Evolutionary conservation across 2,113 vertebrate genomes (phyloP).

Genomic region (Fulmarus glacialis): DNA sequence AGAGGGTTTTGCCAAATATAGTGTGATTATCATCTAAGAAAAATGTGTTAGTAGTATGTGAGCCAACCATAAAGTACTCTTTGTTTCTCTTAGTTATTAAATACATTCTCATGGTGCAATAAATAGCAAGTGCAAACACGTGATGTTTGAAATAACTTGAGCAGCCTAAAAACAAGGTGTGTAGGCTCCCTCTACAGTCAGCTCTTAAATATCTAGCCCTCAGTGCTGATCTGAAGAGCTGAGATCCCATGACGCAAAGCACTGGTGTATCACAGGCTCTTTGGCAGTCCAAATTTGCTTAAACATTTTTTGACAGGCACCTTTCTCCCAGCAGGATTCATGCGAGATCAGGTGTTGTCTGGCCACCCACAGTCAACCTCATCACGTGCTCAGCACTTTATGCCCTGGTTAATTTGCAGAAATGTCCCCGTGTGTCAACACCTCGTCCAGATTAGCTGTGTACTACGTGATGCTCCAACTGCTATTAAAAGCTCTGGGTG

Average conservation of each 20-base stretch:
- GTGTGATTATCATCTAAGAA: not conserved
- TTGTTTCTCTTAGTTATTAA: not conserved
- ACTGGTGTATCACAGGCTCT: not conserved
- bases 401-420: not conserved
- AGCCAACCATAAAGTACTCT: conserved; percentile 22
- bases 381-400: not conserved
- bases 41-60: not conserved
- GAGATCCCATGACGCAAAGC: not conserved
- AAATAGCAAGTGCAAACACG: not conserved
- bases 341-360: accelerated
- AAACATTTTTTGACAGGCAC: not conserved
- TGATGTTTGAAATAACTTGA: not conserved
- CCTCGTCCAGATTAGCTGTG: not conserved
- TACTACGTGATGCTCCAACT: not conserved
- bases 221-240: not conserved
- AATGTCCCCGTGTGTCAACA: not conserved
- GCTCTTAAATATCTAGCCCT: not conserved
- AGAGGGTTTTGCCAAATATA: not conserved
- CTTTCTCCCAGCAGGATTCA: not conserved
- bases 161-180: not conserved
- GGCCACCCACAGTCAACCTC: not conserved
- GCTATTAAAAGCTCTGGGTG: not conserved
- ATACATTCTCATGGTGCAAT: not conserved
- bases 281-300: not conserved
- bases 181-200: conserved; percentile 41